Percentiles rank a stretch among this genome's conserved stretches.
Conservation (phyloP, 2,113 vertebrate genomes). For the Sialia sialis region DNA sequence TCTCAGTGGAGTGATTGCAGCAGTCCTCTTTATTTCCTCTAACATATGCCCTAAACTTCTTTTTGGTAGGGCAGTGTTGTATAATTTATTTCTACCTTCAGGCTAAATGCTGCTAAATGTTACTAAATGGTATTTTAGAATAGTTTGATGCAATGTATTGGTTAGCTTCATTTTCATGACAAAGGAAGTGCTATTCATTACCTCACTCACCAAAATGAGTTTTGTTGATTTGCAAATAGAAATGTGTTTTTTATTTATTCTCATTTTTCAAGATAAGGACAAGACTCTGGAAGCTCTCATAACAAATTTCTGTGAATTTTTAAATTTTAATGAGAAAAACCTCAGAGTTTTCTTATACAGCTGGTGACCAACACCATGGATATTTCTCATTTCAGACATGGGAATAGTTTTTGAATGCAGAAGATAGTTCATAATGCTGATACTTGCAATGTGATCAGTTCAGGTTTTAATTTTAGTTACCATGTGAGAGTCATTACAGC, state of each 20-base stretch:
- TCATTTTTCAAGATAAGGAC: not conserved
- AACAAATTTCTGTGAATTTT: not conserved
- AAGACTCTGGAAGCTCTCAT: not conserved
- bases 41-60: not conserved
- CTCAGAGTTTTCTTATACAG: not conserved
- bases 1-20: not conserved
- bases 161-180: not conserved
- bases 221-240: not conserved
- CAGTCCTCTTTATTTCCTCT: not conserved
- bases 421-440: not conserved
- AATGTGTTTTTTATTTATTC: not conserved
- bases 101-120: not conserved
- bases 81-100: not conserved
- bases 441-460: not conserved
- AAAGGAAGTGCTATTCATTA: not conserved
- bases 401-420: not conserved
- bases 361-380: not conserved
- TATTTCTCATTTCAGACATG: not conserved
- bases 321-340: not conserved
- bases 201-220: not conserved
- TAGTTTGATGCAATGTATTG: not conserved
- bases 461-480: not conserved
- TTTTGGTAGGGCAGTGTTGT: accelerated
- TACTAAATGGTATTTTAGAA: not conserved
- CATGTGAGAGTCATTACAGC: not conserved